Evolutionary conservation across 1,140 invertebrate species (phyloP).

Genomic region (Drosophila repleta): DNA sequence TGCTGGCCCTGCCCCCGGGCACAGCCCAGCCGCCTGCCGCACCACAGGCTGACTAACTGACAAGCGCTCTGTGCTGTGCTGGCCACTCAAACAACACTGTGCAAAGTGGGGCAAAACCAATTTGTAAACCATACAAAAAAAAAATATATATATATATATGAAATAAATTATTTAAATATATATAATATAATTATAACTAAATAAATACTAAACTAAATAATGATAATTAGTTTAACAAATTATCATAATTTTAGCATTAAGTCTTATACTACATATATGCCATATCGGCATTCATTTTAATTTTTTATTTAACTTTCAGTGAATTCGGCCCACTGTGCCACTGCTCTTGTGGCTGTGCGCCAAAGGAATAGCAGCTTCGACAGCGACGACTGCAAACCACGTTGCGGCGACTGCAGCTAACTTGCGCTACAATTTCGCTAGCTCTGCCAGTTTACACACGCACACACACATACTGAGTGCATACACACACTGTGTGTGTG

Average conservation of each 20-base stretch:
- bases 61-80: conserved; percentile 53
- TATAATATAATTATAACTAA: too few relatives aligned
- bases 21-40: conserved; percentile 35
- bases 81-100: conserved; percentile 40
- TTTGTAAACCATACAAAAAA: neutral
- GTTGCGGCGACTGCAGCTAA: conserved; percentile 55
- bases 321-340: conserved; percentile 60
- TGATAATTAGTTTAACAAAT: too few relatives aligned
- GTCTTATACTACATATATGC: too few relatives aligned
- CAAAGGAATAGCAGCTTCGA: conserved; percentile 17
- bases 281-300: too few relatives aligned
- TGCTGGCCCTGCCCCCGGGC: conserved; percentile 41
- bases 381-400: conserved; percentile 35
- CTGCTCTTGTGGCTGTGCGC: conserved; percentile 26
- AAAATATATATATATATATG: neutral
- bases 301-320: neutral
- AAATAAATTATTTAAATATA: too few relatives aligned
- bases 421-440: conserved; percentile 76
- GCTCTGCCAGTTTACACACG: conserved; percentile 59
- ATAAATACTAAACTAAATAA: too few relatives aligned
- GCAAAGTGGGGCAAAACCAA: conserved; percentile 46
- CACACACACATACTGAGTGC: too few relatives aligned
- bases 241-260: too few relatives aligned
- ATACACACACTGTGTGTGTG: too few relatives aligned
- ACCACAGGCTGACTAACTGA: conserved; percentile 68